These are phyloP conservation scores for Mesochorus sp. DNA, from an alignment of 2,888 invertebrate genomes.

Conservation along the genomic window DNA sequence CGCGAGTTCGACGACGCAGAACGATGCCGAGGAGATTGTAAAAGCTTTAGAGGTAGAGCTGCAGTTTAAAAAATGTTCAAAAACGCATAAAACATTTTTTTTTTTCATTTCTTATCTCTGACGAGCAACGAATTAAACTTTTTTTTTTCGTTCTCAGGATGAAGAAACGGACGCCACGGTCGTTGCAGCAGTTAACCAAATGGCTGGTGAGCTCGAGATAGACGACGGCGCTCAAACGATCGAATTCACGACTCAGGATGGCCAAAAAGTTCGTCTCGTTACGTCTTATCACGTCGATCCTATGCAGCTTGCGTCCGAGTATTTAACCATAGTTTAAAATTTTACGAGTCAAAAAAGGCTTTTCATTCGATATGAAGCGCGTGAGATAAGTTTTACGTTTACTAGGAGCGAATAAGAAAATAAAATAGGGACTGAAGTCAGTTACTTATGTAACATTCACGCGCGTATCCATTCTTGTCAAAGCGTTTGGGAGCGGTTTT, in stretches of 20 bases:
- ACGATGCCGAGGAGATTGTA: constrained; percentile 73
- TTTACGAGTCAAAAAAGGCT: not conserved
- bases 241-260: constrained; percentile 84
- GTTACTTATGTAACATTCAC: too few species aligned
- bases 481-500: too few species aligned
- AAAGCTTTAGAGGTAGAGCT: constrained; percentile 76
- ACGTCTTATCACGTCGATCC: constrained; percentile 84
- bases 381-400: too few species aligned
- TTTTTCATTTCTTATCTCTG: not conserved
- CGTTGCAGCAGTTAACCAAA: constrained; percentile 75
- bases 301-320: constrained; percentile 80
- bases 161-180: constrained; percentile 74
- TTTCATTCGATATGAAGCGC: too few species aligned
- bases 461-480: too few species aligned
- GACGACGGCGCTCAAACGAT: constrained; percentile 78
- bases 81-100: too few species aligned
- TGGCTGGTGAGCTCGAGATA: constrained; percentile 71
- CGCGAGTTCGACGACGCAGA: constrained; percentile 65
- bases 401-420: too few species aligned
- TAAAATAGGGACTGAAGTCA: too few species aligned
- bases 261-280: constrained; percentile 85
- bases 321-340: constrained; percentile 80
- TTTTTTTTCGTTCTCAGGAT: constrained; percentile 66
- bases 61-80: too few species aligned
- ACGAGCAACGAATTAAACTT: constrained; percentile 17